Evolutionary conservation across 2,113 vertebrate genomes (phyloP).

Genomic region (Syrmaticus mikado): DNA sequence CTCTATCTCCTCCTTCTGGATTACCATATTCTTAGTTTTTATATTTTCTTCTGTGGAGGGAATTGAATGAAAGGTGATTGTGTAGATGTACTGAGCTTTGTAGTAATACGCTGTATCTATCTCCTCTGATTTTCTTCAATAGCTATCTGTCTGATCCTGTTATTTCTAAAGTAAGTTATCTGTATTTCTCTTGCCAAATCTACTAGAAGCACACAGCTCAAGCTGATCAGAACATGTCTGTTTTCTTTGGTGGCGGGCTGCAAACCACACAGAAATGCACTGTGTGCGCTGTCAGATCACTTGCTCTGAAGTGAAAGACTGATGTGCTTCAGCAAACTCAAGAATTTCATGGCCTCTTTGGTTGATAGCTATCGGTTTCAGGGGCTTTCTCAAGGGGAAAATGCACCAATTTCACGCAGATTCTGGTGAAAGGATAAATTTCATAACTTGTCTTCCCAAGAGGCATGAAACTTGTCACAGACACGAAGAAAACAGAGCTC

Average conservation of each 20-base stretch:
- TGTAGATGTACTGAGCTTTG: neutral
- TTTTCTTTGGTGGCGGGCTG: neutral
- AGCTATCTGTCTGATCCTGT: neutral
- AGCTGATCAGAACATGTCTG: neutral
- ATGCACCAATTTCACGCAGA: neutral
- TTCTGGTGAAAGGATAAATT: neutral
- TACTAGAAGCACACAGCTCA: neutral
- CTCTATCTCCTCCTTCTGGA: neutral
- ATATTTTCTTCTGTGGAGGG: neutral
- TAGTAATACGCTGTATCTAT: neutral
- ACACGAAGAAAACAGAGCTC: neutral
- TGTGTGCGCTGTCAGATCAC: rapidly evolving
- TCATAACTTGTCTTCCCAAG: neutral
- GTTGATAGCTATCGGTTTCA: neutral
- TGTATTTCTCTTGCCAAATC: neutral
- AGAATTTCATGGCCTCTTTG: neutral
- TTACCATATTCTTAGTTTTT: neutral
- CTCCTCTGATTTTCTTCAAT: neutral
- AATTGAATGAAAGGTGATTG: neutral
- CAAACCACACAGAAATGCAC: rapidly evolving
- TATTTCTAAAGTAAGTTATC: neutral
- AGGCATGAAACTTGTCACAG: neutral
- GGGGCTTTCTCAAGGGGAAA: neutral
- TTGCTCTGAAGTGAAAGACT: rapidly evolving
- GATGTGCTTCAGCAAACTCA: rapidly evolving